Percentiles rank a stretch among this genome's conserved stretches.
phyloP scores from a whole-genome alignment of 2,113 vertebrate species.

The Sitta europaea region DNA sequence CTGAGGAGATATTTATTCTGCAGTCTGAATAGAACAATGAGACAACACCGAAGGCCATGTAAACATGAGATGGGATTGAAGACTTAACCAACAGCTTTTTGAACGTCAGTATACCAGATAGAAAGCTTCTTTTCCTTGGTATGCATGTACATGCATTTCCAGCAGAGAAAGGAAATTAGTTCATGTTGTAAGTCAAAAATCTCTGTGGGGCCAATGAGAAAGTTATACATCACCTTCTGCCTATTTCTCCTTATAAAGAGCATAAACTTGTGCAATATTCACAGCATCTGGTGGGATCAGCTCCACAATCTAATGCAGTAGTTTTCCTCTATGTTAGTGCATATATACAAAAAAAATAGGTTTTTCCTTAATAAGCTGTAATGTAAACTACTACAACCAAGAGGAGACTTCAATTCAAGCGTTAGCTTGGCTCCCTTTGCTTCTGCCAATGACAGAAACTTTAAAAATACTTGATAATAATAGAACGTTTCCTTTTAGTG shows the following conservation, averaged over 20 bases:
- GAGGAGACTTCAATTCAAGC: background rate
- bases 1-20: background rate
- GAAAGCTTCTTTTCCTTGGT: background rate
- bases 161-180: background rate
- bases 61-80: background rate
- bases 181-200: background rate
- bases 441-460: background rate
- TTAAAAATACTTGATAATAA: background rate
- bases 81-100: background rate
- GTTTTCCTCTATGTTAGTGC: background rate
- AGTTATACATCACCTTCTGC: background rate
- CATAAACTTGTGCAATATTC: background rate
- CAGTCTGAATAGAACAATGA: background rate
- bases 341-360: background rate
- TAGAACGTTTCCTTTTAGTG: background rate
- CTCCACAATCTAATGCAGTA: background rate
- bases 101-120: background rate
- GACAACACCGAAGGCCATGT: background rate
- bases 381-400: background rate
- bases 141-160: background rate
- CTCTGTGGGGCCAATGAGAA: background rate
- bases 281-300: background rate
- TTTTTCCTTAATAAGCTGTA: background rate
- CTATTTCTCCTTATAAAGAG: background rate
- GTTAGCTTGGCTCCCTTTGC: background rate